Conservation (phyloP, 2,888 invertebrate species). For the Iphiclides podalirius region DNA sequence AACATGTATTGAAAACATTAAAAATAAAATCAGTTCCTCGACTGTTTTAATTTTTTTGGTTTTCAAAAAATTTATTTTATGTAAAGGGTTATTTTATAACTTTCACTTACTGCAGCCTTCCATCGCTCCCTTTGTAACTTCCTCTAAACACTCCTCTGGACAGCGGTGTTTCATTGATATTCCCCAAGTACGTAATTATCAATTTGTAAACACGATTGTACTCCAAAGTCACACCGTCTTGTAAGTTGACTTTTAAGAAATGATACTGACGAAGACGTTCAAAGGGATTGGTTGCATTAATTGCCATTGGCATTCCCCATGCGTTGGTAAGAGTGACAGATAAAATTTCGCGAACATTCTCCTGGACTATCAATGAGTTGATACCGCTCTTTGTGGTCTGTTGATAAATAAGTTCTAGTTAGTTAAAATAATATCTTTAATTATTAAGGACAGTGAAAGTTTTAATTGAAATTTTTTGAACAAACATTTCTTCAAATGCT, state of each 20-base stretch:
- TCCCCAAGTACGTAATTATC: conserved; percentile 55
- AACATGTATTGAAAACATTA: too few species aligned
- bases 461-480: too few species aligned
- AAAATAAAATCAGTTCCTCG: too few species aligned
- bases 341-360: conserved; percentile 55
- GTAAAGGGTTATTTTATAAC: too few species aligned
- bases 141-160: conserved; percentile 70
- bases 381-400: conserved; percentile 48
- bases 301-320: conserved; percentile 31
- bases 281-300: conserved; percentile 39
- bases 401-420: conserved; percentile 1
- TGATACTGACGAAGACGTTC: conserved; percentile 50
- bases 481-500: too few species aligned
- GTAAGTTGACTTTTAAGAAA: conserved; percentile 57
- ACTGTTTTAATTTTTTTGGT: too few species aligned
- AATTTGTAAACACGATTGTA: conserved; percentile 44
- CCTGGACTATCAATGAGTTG: conserved; percentile 52
- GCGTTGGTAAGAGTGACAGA: conserved; percentile 39
- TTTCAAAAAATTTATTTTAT: too few species aligned
- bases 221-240: conserved; percentile 41
- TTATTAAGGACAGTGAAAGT: too few species aligned
- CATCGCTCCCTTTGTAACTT: conserved; percentile 48
- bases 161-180: conserved; percentile 68
- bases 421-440: neutral
- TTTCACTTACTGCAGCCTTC: conserved; percentile 52